These are phyloP conservation scores for Neotragus moschatus DNA, from an alignment of 2,113 vertebrate genomes.

Conservation along the genomic window DNA sequence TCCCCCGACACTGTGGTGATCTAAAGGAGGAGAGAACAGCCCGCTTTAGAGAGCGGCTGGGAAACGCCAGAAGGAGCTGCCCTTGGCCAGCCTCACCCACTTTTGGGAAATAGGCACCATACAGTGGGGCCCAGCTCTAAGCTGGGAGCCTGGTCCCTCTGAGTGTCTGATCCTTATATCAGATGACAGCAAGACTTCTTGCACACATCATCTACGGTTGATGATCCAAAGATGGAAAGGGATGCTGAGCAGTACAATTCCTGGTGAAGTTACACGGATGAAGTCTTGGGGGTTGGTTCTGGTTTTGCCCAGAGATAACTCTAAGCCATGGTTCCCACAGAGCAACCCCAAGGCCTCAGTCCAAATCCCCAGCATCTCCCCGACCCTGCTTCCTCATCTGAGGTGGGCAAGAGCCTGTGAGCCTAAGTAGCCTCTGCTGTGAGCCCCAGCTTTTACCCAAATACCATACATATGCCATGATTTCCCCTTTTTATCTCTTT, in stretches of 20 bases:
- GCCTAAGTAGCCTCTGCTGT: background rate
- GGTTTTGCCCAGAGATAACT: background rate
- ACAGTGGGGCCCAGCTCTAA: too few species aligned
- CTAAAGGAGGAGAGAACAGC: background rate
- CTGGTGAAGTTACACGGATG: too few species aligned
- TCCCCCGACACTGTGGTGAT: fast-evolving
- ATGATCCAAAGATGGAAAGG: background rate
- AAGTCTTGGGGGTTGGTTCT: background rate
- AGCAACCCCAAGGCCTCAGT: background rate
- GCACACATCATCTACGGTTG: background rate
- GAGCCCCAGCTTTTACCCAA: background rate
- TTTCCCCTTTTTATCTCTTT: background rate
- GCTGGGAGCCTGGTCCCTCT: background rate
- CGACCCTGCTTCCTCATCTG: background rate
- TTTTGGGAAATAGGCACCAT: fast-evolving
- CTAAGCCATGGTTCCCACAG: background rate
- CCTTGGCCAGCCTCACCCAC: background rate
- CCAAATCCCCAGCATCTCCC: background rate
- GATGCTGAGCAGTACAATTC: too few species aligned
- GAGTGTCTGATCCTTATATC: background rate
- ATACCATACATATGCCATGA: background rate
- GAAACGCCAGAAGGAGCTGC: background rate
- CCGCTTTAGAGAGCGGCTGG: fast-evolving
- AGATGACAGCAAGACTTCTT: background rate
- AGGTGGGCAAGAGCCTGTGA: background rate